Base-by-base conservation (phyloP, 1,140 invertebrate species). In the Dendrolimus punctatus region DNA sequence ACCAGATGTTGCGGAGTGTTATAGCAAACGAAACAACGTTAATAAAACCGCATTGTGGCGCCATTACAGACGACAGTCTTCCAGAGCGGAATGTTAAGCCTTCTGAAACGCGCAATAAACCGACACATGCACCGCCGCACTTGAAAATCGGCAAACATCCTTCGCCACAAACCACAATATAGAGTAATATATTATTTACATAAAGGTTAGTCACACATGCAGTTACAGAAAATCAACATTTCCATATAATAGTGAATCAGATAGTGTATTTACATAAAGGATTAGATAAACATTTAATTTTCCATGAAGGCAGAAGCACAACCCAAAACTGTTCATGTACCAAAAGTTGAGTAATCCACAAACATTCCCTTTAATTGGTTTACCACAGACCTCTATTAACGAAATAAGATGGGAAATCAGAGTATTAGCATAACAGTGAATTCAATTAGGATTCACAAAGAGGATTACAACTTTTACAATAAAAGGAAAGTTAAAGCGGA, bases 341-440 rank as follows among this genome's bases (percentile, higher is more conserved):
- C 56, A 62, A 78, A 80, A 78, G 79, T 79, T 82, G 71, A 70
- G 73, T 81, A 79, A 85, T 79, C 80, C 80, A 76, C 76, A 75
- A 78, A 76, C 73, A 74, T 69, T 76, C 79, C 74, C 76, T 80
- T 81, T 84, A 86, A 86, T 86, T 84, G 83, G 79, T 83, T 86
- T 78, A 79, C 73, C 77, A 75, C 79, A 80, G 78, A 78, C 78
- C 80, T 81, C 80, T 80, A 84, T 86, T 84, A 86, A 84, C 78
- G 80, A 84, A 85, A 86, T 86, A 86, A 84, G 80, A 86, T 84
- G 80, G 77, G 80, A 84, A 84, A 86, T 86, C 83, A 83, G 72
- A 83, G 80, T 86, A 86, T 86, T 86, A 84, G 80, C 83, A 86
- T 86, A 84, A 86, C 83, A 83, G 80, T 75, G 71, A 82, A 85